These are phyloP conservation scores for Ceratina calcarata DNA, from an alignment of 1,140 invertebrate species.

Conservation along the genomic window DNA sequence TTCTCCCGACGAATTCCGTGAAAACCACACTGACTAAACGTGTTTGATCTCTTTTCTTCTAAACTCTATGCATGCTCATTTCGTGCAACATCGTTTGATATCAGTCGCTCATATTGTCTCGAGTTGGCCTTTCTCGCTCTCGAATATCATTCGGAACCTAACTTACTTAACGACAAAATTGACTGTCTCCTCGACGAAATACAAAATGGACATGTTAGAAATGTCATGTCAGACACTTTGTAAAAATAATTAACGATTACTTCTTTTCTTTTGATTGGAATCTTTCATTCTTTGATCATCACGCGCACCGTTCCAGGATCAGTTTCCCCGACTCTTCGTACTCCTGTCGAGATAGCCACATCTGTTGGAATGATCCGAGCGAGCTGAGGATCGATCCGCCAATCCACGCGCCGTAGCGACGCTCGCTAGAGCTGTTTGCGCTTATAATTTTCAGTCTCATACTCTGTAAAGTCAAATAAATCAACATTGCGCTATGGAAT, in stretches of 20 bases:
- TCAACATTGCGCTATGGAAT: background rate
- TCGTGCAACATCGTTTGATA: constrained; percentile 27
- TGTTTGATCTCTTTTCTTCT: background rate
- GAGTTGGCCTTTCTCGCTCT: background rate
- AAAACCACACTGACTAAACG: no score
- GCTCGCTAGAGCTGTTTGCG: constrained; percentile 90
- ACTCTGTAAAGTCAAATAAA: constrained; percentile 80
- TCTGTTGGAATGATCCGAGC: constrained; percentile 97
- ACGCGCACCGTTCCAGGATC: constrained; percentile 89
- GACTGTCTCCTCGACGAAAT: no score
- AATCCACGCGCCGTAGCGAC: constrained; percentile 97
- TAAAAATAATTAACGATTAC: constrained; percentile 14
- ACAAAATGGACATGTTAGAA: background rate
- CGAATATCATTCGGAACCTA: background rate
- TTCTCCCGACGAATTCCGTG: no score
- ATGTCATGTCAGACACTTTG: background rate
- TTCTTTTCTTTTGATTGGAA: constrained; percentile 39
- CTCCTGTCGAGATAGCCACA: constrained; percentile 98
- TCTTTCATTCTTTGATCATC: constrained; percentile 44
- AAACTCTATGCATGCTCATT: background rate
- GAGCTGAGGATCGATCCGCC: constrained; percentile 97
- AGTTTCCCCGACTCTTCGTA: constrained; percentile 96
- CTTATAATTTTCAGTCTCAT: constrained; percentile 93
- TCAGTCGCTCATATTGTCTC: constrained; percentile 35
- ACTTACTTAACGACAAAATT: background rate